Base-by-base conservation (phyloP, 2,113 vertebrate genomes). In the Aramus guarauna region DNA sequence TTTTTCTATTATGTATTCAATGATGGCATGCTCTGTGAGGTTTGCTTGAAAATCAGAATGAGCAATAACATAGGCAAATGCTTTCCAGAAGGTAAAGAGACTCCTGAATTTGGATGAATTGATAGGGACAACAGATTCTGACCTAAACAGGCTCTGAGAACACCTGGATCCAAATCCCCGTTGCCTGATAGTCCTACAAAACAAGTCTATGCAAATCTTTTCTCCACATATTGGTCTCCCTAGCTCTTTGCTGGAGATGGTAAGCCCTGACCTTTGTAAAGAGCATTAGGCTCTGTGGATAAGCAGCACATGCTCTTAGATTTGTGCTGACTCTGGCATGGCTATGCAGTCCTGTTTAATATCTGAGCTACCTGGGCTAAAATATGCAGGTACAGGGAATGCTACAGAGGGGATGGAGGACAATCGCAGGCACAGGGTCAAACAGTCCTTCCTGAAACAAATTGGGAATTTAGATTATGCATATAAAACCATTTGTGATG, bases 201-300 rank as follows among this genome's bases (percentile, higher is more conserved):
- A 52, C 11, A 43, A 76, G 32, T 24, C 30, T 17, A 23, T 24
- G 52, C 16, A 85, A 81, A 72, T 6, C 16, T 72, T 37, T 10
- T 50, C 16, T 36, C 7, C 0, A 8, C 0, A 1, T 0, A 0
- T 14, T 59, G 23, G 5, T 64, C 11, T 90, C 45, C 45, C 76
- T 62, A 85, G 19, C 9, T 59, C 7, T 60, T 82, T 69, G 12
- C 12, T 83, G 67, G 23, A 60, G 30, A 18, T 56, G 9, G 8
- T 43, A 68, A 66, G 26, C 3, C 9, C 30, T 5, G 1, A 60
- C 4, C 45, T 87, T 45, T 62, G 16, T 32, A 73, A 67, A 63
- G 41, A 87, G 4, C 27, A 32, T 30, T 60, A 62, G n/a, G 8
- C 6, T 60, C 14, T 50, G 36, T 2, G 27, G 30, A 30, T 17